Conservation (phyloP, 2,113 vertebrate genomes). For the Vulpes vulpes region DNA sequence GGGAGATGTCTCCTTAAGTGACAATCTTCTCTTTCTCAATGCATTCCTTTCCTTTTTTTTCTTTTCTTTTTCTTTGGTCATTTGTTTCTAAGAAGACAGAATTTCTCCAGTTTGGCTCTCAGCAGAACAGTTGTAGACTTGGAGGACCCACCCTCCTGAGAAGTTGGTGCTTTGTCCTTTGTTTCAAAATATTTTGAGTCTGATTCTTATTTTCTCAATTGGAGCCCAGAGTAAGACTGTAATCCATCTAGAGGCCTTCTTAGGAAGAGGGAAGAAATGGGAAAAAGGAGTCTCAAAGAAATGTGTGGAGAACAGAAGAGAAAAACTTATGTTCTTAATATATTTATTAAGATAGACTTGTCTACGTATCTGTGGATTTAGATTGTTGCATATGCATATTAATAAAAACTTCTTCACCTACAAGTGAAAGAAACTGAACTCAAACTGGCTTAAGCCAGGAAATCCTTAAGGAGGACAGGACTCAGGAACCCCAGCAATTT, state of each 20-base stretch:
- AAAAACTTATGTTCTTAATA: background rate
- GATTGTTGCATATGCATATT: background rate
- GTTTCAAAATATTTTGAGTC: constrained; percentile 36
- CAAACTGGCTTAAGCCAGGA: background rate
- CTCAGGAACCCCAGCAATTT: background rate
- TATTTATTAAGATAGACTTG: background rate
- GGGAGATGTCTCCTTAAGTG: background rate
- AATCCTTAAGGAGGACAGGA: background rate
- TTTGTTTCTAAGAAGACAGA: background rate
- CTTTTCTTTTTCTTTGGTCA: background rate
- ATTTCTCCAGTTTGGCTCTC: background rate
- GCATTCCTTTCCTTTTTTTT: background rate
- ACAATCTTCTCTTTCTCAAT: background rate
- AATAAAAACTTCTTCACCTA: background rate
- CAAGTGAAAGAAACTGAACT: background rate
- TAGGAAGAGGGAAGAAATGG: background rate
- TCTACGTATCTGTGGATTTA: background rate
- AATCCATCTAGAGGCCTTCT: background rate
- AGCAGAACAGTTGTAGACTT: background rate
- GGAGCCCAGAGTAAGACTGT: background rate
- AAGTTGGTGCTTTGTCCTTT: background rate
- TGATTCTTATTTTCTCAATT: background rate
- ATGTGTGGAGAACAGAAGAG: background rate
- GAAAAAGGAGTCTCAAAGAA: background rate
- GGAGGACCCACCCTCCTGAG: background rate